Evolutionary conservation across 2,113 vertebrate genomes (phyloP).

Genomic region (Halichoeres trimaculatus): DNA sequence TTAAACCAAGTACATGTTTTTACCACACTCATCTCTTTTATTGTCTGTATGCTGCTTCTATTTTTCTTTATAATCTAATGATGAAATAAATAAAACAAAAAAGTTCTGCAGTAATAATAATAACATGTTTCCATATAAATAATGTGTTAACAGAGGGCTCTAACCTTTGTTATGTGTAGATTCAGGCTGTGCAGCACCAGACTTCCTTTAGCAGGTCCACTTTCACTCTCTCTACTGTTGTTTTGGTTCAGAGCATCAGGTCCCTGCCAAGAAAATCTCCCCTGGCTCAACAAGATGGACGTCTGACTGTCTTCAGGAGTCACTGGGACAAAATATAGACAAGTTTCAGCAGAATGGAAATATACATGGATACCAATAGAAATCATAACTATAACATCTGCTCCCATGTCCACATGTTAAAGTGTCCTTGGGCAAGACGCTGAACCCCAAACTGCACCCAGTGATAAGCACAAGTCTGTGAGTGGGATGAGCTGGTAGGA

Average conservation of each 20-base stretch:
- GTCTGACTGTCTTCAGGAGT: conserved; percentile 74
- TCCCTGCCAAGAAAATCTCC: conserved; percentile 88
- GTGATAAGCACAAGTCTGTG: too few species aligned
- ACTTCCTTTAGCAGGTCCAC: conserved; percentile 40
- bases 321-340: conserved; percentile 51
- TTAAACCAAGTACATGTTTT: too few species aligned
- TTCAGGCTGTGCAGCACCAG: conserved; percentile 84
- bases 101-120: background rate
- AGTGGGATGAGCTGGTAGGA: too few species aligned
- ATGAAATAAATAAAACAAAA: background rate
- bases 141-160: background rate
- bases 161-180: conserved; percentile 87
- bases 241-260: conserved; percentile 26
- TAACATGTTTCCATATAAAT: background rate
- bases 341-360: too few species aligned
- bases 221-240: conserved; percentile 6
- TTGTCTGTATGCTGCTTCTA: too few species aligned
- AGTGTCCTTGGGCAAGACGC: too few species aligned
- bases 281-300: conserved; percentile 83
- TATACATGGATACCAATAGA: too few species aligned
- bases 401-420: too few species aligned
- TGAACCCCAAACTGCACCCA: too few species aligned
- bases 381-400: too few species aligned
- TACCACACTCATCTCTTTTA: too few species aligned
- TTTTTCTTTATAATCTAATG: background rate